Evolutionary conservation across 2,888 invertebrate genomes (phyloP).

Genomic region (Temnothorax rugatulus): DNA sequence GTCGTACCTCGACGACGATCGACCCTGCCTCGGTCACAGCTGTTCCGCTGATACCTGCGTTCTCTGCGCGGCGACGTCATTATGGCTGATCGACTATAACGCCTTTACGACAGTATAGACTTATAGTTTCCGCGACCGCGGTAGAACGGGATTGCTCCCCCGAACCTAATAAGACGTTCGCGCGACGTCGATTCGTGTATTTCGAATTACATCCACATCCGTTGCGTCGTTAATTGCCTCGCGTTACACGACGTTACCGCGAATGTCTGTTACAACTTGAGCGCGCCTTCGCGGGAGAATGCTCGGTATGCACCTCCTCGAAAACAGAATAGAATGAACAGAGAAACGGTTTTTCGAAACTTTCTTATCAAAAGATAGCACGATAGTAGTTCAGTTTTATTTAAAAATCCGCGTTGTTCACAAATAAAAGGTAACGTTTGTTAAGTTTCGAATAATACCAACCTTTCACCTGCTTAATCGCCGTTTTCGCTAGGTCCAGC

Average conservation of each 20-base stretch:
- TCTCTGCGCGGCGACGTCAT: slow-evolving; percentile 17
- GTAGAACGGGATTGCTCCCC: neutral
- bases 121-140: neutral
- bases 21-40: slow-evolving; percentile 73
- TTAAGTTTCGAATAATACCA: slow-evolving; percentile 66
- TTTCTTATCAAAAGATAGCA: neutral
- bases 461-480: slow-evolving; percentile 97
- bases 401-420: neutral
- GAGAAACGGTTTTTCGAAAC: neutral
- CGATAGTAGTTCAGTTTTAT: neutral
- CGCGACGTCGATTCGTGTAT: neutral
- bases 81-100: slow-evolving; percentile 1
- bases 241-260: neutral
- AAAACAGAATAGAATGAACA: neutral
- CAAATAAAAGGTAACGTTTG: neutral
- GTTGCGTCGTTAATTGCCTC: slow-evolving; percentile 18
- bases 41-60: slow-evolving; percentile 60
- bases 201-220: slow-evolving; percentile 11
- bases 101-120: neutral
- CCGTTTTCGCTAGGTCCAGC: slow-evolving; percentile 96
- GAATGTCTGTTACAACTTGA: neutral
- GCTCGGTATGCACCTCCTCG: neutral
- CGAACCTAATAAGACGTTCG: slow-evolving; percentile 24
- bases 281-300: neutral
- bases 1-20: slow-evolving; percentile 57